Conservation (phyloP, 2,113 vertebrate genomes). For the Numenius arquata region DNA sequence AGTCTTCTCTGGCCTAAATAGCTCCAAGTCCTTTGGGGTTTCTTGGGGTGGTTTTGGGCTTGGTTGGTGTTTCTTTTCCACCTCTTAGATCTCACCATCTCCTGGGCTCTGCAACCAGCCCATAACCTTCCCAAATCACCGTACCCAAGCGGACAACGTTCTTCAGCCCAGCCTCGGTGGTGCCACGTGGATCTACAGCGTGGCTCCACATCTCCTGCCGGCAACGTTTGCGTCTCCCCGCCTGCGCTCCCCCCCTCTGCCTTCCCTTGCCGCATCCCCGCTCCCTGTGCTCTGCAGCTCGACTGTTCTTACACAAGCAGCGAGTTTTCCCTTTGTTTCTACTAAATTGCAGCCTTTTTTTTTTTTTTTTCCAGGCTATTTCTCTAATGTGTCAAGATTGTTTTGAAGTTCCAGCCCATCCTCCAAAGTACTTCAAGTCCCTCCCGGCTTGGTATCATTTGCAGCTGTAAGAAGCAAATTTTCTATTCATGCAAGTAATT, state of each 20-base stretch:
- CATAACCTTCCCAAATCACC: fast-evolving
- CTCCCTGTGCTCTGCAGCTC: not conserved
- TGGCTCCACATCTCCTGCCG: fast-evolving
- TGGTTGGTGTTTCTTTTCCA: not conserved
- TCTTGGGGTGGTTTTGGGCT: not conserved
- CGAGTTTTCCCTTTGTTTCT: slow-evolving; percentile 38
- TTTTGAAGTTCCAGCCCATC: slow-evolving; percentile 51
- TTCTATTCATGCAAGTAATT: slow-evolving; percentile 61
- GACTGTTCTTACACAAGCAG: not conserved
- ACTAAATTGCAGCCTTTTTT: not conserved
- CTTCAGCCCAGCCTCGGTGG: fast-evolving
- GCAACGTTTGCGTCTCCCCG: fast-evolving
- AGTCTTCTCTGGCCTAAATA: not conserved
- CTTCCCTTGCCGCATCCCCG: not conserved
- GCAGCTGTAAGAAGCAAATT: slow-evolving; percentile 54
- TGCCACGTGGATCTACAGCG: fast-evolving
- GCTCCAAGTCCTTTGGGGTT: not conserved
- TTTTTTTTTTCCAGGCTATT: not conserved
- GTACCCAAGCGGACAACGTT: fast-evolving
- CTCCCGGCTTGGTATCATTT: slow-evolving; percentile 29
- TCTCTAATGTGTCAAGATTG: not conserved
- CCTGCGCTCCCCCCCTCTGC: not conserved
- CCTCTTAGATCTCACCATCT: not conserved
- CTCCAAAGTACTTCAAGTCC: slow-evolving; percentile 22
- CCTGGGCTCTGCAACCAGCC: not conserved